These are phyloP conservation scores for Hirundo rustica DNA, from an alignment of 2,797 vertebrate genomes.

Conservation along the genomic window DNA sequence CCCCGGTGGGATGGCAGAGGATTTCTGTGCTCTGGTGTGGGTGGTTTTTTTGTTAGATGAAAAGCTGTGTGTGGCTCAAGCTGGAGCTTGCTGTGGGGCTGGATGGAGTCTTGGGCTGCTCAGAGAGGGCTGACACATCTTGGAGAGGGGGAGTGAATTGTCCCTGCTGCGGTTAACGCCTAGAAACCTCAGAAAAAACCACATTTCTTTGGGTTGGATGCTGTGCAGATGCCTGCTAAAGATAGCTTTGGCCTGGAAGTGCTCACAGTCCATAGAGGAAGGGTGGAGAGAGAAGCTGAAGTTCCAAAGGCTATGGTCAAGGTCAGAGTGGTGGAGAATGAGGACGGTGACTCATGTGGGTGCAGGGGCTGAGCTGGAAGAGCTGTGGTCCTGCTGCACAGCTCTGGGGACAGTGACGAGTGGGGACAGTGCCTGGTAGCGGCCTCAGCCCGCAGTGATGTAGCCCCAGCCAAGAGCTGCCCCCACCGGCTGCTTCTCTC, in stretches of 20 bases:
- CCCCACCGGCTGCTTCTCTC: not conserved
- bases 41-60: not conserved
- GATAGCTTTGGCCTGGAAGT: slow-evolving; percentile 23
- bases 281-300: slow-evolving; percentile 20
- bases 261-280: slow-evolving; percentile 20
- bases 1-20: not conserved
- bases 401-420: not conserved
- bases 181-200: slow-evolving; percentile 11
- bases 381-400: not conserved
- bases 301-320: not conserved
- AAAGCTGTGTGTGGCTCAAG: not conserved
- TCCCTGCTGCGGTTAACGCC: not conserved
- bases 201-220: not conserved
- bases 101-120: not conserved
- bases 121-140: not conserved
- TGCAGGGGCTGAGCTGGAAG: not conserved
- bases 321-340: not conserved
- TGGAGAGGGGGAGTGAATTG: not conserved
- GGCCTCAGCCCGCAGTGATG: fast-evolving
- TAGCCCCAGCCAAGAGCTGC: not conserved
- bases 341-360: not conserved
- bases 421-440: not conserved
- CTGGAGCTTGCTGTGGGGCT: not conserved
- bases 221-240: not conserved
- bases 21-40: not conserved